Conservation (phyloP, 2,797 vertebrate species). For the Phaenicophaeus curvirostris region DNA sequence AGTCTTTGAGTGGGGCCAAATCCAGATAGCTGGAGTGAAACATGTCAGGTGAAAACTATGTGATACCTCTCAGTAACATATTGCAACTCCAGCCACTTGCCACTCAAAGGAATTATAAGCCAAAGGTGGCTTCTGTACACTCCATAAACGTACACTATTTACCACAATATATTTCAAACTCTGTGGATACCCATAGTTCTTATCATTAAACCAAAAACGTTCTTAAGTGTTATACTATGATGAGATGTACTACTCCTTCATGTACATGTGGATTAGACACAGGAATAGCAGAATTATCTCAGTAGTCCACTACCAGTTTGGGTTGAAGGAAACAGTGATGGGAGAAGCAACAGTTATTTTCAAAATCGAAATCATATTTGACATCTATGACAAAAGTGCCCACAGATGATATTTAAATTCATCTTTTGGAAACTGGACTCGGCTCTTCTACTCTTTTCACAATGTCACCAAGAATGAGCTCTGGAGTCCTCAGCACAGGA, state of each 20-base stretch:
- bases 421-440: not conserved
- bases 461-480: not conserved
- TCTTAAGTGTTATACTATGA: not conserved
- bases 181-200: not conserved
- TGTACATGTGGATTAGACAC: not conserved
- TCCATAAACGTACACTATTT: not conserved
- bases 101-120: not conserved
- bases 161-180: not conserved
- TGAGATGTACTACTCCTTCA: not conserved
- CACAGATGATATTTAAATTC: not conserved
- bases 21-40: not conserved
- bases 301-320: not conserved
- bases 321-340: not conserved
- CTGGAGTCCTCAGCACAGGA: too few species aligned
- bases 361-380: not conserved
- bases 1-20: not conserved
- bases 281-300: not conserved
- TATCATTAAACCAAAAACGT: not conserved
- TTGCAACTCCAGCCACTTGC: not conserved
- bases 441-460: not conserved
- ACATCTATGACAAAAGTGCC: not conserved
- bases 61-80: not conserved
- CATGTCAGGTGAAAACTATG: not conserved
- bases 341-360: not conserved
- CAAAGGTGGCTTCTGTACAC: not conserved